Conservation (phyloP, 2,888 invertebrate species). For the Cataglyphis livida region DNA sequence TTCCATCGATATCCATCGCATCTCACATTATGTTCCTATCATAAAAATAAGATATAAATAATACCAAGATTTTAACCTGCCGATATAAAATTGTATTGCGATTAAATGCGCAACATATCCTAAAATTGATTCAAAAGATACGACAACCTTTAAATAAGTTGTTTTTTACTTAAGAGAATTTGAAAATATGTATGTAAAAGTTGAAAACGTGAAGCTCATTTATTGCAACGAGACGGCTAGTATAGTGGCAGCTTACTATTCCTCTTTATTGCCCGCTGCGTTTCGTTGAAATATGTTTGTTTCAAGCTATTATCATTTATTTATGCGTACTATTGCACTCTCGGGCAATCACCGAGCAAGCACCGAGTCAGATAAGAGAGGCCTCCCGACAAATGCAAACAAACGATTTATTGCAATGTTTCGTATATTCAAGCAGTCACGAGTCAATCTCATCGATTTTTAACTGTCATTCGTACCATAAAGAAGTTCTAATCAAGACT, state of each 20-base stretch:
- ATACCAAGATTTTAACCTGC: background rate
- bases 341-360: background rate
- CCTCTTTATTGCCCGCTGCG: too few relatives aligned
- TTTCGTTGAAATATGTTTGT: constrained; percentile 14
- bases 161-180: background rate
- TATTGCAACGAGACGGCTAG: background rate
- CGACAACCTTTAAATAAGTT: background rate
- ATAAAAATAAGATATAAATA: background rate
- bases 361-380: constrained; percentile 26
- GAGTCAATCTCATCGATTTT: background rate
- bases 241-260: background rate
- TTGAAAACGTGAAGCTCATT: background rate
- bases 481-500: background rate
- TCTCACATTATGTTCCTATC: background rate
- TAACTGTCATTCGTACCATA: background rate
- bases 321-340: constrained; percentile 25
- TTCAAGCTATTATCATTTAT: constrained; percentile 39
- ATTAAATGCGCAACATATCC: background rate
- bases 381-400: background rate
- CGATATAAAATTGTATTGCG: background rate
- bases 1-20: background rate
- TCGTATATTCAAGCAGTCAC: background rate
- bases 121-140: background rate
- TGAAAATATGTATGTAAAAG: background rate
- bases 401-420: background rate